phyloP scores from a whole-genome alignment of 92 coral and sea anemone genomes.

The Phenganax marumi region DNA sequence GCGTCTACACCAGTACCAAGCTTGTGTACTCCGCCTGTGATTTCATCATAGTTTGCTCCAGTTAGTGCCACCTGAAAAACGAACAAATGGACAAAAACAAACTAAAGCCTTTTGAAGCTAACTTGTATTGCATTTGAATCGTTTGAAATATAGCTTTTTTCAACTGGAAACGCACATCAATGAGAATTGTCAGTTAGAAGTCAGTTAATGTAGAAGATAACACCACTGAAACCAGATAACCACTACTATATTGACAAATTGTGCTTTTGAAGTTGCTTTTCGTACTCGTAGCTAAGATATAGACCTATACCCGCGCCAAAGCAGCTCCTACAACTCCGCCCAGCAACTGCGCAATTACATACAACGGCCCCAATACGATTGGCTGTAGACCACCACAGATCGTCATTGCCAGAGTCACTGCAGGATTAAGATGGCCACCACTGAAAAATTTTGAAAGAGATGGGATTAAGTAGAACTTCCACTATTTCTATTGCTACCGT shows the following conservation, averaged over 20 bases:
- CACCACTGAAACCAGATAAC: too few relatives aligned
- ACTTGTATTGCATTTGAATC: too few relatives aligned
- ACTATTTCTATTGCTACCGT: not conserved
- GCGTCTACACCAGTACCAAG: not conserved
- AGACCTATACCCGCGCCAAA: constrained; percentile 16
- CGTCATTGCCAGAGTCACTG: constrained; percentile 30
- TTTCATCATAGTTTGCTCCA: not conserved
- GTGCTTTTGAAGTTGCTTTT: too few relatives aligned
- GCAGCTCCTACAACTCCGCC: constrained; percentile 38
- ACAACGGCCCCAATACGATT: constrained; percentile 12
- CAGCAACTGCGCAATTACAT: constrained; percentile 15
- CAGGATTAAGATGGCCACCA: constrained; percentile 44
- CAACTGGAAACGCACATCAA: not conserved
- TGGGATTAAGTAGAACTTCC: not conserved
- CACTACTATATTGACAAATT: too few relatives aligned
- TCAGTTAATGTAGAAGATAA: too few relatives aligned
- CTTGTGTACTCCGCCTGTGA: constrained; percentile 31
- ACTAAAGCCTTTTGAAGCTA: not conserved
- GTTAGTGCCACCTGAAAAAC: constrained; percentile 10
- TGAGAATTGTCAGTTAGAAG: not conserved
- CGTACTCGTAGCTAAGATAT: not conserved
- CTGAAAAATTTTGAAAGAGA: constrained; percentile 6
- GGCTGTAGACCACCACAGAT: constrained; percentile 21
- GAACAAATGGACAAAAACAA: not conserved
- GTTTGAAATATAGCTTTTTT: not conserved